A percentile compares a stretch with the other conserved stretches of the same genome.
Conservation (phyloP, 2,888 invertebrate species). For the Drosophila fulvimacula region DNA sequence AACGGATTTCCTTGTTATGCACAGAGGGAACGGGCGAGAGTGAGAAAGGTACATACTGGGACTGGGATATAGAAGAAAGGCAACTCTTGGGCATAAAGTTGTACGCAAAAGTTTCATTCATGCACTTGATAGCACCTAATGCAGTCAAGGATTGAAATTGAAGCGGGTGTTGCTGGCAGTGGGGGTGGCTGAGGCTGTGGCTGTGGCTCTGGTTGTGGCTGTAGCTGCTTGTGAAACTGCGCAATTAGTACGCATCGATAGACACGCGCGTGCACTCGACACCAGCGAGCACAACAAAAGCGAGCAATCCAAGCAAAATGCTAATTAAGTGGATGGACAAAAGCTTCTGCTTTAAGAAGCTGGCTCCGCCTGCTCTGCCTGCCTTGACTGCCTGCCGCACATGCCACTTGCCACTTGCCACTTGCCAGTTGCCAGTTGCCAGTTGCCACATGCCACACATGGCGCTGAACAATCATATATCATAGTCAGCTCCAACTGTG, state of each 20-base stretch:
- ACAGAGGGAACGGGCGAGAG: slow-evolving; percentile 5
- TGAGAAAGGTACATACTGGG: background rate
- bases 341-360: slow-evolving; percentile 34
- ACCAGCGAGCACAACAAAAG: slow-evolving; percentile 51
- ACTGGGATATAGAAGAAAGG: background rate
- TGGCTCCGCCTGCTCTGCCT: background rate
- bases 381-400: background rate
- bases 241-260: slow-evolving; percentile 82
- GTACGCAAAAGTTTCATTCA: slow-evolving; percentile 57
- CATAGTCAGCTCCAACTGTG: slow-evolving; percentile 75
- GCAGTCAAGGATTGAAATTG: slow-evolving; percentile 57
- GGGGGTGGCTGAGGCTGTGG: slow-evolving; percentile 1
- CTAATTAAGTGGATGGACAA: slow-evolving; percentile 74
- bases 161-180: slow-evolving; percentile 19
- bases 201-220: slow-evolving; percentile 4
- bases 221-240: slow-evolving; percentile 43
- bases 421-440: slow-evolving; percentile 19
- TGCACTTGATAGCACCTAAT: slow-evolving; percentile 66
- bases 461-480: slow-evolving; percentile 65
- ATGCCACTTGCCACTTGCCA: slow-evolving; percentile 22
- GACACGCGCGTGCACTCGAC: slow-evolving; percentile 76
- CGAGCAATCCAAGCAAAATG: slow-evolving; percentile 67
- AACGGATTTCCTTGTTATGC: slow-evolving; percentile 75
- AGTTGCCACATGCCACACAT: slow-evolving; percentile 30
- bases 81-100: slow-evolving; percentile 42